These are phyloP conservation scores for Eurystomus gularis DNA, from an alignment of 2,113 vertebrate species.

Conservation along the genomic window DNA sequence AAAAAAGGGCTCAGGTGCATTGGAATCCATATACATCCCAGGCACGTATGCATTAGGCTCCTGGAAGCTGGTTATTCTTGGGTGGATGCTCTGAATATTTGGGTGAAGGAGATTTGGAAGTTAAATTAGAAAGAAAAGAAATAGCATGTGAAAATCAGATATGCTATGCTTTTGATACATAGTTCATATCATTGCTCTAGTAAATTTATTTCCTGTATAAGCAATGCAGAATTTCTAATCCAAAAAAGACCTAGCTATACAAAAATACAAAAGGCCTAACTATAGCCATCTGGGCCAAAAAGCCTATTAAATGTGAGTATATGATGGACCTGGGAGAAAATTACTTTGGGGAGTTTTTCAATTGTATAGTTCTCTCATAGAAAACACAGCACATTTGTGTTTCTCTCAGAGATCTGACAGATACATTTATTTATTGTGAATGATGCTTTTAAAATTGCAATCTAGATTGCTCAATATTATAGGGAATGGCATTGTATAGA, in stretches of 20 bases:
- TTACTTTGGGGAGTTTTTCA: slow-evolving; percentile 45
- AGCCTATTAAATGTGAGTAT: slow-evolving; percentile 13
- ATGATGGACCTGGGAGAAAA: slow-evolving; percentile 55
- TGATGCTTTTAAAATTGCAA: slow-evolving; percentile 70
- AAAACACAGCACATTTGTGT: slow-evolving; percentile 54
- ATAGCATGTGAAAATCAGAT: background rate
- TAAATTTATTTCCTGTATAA: background rate
- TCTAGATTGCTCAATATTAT: slow-evolving; percentile 61
- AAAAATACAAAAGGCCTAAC: slow-evolving; percentile 23
- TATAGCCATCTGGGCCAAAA: slow-evolving; percentile 20
- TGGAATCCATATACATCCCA: background rate
- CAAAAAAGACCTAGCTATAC: background rate
- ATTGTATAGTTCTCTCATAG: slow-evolving; percentile 25
- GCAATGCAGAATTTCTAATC: background rate
- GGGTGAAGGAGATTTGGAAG: background rate
- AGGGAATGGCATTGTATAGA: slow-evolving; percentile 21
- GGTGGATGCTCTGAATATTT: background rate
- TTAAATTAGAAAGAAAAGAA: background rate
- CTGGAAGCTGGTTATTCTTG: background rate
- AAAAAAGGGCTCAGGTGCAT: background rate
- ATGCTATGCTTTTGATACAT: background rate
- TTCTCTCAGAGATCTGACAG: slow-evolving; percentile 54
- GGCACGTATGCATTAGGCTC: background rate
- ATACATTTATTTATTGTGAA: slow-evolving; percentile 67
- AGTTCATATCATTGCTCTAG: background rate